These are phyloP conservation scores for Pygoscelis antarcticus DNA, from an alignment of 2,113 vertebrate species.

Conservation along the genomic window DNA sequence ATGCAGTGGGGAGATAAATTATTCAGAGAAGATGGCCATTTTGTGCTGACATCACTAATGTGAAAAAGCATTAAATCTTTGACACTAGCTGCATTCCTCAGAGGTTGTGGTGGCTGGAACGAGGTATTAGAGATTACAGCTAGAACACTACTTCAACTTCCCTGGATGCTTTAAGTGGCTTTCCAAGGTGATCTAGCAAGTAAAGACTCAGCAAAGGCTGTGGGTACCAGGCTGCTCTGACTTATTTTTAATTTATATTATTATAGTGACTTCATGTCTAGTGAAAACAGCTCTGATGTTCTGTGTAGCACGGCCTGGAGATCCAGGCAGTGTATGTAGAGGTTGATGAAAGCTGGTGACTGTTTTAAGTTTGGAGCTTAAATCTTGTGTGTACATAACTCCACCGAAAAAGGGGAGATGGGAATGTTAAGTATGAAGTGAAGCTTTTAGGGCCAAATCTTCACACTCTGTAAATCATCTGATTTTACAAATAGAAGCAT, in stretches of 20 bases:
- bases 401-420: background rate
- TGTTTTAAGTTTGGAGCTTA: background rate
- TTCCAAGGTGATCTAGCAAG: conserved; percentile 62
- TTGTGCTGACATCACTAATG: conserved; percentile 99
- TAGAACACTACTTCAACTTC: conserved; percentile 22
- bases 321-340: accelerated
- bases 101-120: conserved; percentile 68
- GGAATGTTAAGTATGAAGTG: background rate
- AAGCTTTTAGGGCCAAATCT: background rate
- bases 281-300: background rate
- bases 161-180: background rate
- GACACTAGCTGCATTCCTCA: conserved; percentile 73
- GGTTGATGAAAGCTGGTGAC: background rate
- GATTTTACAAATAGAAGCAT: background rate
- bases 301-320: background rate
- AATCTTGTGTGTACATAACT: background rate
- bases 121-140: conserved; percentile 82
- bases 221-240: background rate
- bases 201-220: background rate
- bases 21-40: conserved; percentile 97
- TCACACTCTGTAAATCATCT: background rate
- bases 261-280: background rate
- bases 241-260: background rate
- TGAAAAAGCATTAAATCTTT: conserved; percentile 98
- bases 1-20: conserved; percentile 90